Conservation (phyloP, 2,797 vertebrate genomes). For the Rousettus madagascariensis region DNA sequence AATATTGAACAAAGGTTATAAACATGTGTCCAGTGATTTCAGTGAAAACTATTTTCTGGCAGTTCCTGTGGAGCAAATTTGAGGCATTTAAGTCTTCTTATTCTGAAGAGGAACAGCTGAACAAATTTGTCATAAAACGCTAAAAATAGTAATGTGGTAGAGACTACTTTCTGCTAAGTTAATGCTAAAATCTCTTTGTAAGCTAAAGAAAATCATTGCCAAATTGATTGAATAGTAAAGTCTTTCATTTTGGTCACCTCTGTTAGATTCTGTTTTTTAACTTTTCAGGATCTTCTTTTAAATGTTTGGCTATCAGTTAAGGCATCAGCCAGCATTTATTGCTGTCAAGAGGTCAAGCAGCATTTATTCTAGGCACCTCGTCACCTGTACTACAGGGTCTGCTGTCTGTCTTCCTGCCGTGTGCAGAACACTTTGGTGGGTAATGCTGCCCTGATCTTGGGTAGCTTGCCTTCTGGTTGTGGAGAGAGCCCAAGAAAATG, state of each 20-base stretch:
- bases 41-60: slow-evolving; percentile 54
- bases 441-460: background rate
- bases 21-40: background rate
- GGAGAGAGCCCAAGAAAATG: background rate
- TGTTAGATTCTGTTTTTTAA: slow-evolving; percentile 2
- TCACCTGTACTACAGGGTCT: background rate
- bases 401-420: background rate
- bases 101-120: slow-evolving; percentile 33
- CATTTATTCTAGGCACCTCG: background rate
- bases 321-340: background rate
- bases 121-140: slow-evolving; percentile 17
- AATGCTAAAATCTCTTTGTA: slow-evolving; percentile 11
- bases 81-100: background rate
- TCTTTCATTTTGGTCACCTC: background rate
- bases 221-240: background rate
- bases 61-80: background rate
- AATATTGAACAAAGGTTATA: background rate
- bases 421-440: background rate
- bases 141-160: slow-evolving; percentile 24
- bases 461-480: background rate
- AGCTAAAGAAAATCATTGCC: background rate
- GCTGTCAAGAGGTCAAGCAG: background rate
- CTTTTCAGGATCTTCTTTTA: background rate
- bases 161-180: background rate
- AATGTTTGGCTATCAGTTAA: background rate